Evolutionary conservation across 2,797 vertebrate species (phyloP), one percentile per base, ranked within the genome.

Genomic region (Telmatherina bonti): DNA sequence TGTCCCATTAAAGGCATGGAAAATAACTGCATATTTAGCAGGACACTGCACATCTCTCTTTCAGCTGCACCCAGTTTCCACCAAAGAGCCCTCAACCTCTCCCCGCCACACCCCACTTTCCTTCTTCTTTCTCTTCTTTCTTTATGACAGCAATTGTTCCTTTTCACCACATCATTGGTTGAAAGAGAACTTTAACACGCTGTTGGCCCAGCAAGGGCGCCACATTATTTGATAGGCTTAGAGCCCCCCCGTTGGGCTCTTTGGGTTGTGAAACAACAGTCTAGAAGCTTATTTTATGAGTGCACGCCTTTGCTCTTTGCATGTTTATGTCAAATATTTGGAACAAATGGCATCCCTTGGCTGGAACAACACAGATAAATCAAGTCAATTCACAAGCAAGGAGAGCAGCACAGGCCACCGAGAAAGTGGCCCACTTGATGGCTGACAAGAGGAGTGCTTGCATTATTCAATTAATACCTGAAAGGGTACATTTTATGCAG

Each of bases 381-480:
- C 91, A 90, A 81, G 87, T 86, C 88, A 87, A 88, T 87, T 91
- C 88, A 84, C 76, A 45, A 78, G 83, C 78, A 63, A 71, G 66
- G 61, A 79, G 80, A 77, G 76, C 51, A 52, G 78, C 69, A 45
- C 81, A 71, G 83, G 82, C 85, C 85, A 79, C 79, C 54, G 84
- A 88, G 78, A 85, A 88, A 92, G 88, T 89, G 90, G 85, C 78
- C 87, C 88, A 85, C 88, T 92, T 91, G 83, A 91, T 88, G 87
- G 87, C 76, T 88, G 89, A 80, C 79, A 78, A 81, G 86, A 85
- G 82, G 85, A 91, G 91, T 88, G 88, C 88, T 78, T 91, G 88
- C 89, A 93, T 93, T 93, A 93, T 93, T 93, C 91, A 93, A 93
- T 93, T 92, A 92, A 93, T 91, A 91, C 81, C 88, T 90, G 83